Percentiles rank a stretch among this genome's conserved stretches.
Conservation (phyloP, 2,888 invertebrate genomes). For the Steinernema scapterisci region DNA sequence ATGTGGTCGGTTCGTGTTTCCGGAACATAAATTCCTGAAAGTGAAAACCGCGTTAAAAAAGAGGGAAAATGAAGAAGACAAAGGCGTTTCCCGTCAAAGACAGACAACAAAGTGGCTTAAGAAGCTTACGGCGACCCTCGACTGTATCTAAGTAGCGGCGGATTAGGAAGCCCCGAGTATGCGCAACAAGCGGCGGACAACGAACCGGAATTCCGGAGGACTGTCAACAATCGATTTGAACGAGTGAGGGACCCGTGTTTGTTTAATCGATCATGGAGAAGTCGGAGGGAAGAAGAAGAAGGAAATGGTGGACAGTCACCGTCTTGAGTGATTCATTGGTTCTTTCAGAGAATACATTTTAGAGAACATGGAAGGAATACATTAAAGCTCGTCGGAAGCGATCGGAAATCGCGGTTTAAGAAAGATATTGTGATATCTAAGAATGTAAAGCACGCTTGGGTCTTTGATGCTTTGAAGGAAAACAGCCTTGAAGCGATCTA, state of each 20-base stretch:
- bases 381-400: too few relatives aligned
- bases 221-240: slow-evolving; percentile 23
- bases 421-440: too few relatives aligned
- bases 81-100: not conserved
- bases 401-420: too few relatives aligned
- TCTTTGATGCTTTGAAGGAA: too few relatives aligned
- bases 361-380: too few relatives aligned
- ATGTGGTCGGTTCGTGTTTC: slow-evolving; percentile 17
- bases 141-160: slow-evolving; percentile 28
- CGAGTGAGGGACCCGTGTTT: not conserved
- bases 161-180: slow-evolving; percentile 19
- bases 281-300: not conserved
- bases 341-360: too few relatives aligned
- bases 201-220: slow-evolving; percentile 23
- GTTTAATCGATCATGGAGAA: not conserved
- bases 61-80: too few relatives aligned
- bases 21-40: slow-evolving; percentile 21
- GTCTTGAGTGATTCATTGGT: not conserved
- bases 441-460: too few relatives aligned
- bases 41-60: not conserved
- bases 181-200: slow-evolving; percentile 21
- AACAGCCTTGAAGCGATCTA: too few relatives aligned
- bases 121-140: slow-evolving; percentile 9
- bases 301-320: not conserved
- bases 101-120: slow-evolving; percentile 17